Conservation (phyloP, 2,797 vertebrate genomes). For the Stomatorhinus walkeri region DNA sequence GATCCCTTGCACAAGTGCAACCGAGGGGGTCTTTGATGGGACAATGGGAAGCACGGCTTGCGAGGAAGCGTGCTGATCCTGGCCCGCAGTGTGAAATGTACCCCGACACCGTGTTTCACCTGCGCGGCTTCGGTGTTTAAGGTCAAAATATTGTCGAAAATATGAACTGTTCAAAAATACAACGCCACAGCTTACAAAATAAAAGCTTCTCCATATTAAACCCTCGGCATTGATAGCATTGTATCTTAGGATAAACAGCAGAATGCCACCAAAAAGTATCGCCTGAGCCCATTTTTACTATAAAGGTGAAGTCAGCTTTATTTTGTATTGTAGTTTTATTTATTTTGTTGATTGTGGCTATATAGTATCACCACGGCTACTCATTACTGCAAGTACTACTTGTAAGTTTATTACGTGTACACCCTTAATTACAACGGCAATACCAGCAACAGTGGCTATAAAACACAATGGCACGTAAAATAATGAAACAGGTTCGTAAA, state of each 20-base stretch:
- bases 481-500: not conserved
- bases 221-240: not conserved
- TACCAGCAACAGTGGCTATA: not conserved
- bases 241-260: not conserved
- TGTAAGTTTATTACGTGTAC: not conserved
- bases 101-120: not conserved
- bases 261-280: not conserved
- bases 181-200: not conserved
- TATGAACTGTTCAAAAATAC: not conserved
- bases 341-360: not conserved
- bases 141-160: not conserved
- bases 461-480: slow-evolving; percentile 2
- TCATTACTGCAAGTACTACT: not conserved
- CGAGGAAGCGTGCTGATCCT: not conserved
- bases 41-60: not conserved
- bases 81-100: not conserved
- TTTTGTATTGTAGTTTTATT: not conserved
- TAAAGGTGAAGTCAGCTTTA: not conserved
- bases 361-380: not conserved
- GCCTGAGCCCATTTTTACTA: not conserved
- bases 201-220: not conserved
- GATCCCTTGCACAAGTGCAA: not conserved
- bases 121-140: not conserved
- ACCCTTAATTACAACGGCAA: not conserved
- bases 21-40: not conserved